These are phyloP conservation scores for Xyliphius kryptos DNA, from an alignment of 2,113 vertebrate species.

Conservation along the genomic window DNA sequence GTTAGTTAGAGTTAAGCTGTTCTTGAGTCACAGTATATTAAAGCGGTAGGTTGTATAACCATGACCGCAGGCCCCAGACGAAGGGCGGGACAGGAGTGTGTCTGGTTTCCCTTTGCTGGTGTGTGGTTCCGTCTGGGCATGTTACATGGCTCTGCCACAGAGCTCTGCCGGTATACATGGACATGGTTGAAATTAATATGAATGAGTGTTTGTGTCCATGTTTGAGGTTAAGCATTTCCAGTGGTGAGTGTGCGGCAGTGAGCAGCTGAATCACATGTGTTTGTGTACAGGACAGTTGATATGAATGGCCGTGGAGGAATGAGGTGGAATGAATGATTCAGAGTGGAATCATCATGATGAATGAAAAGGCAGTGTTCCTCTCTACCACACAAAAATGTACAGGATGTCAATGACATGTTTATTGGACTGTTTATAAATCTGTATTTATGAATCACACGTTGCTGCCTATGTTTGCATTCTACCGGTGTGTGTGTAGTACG, in stretches of 20 bases:
- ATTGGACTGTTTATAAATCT: too few relatives aligned
- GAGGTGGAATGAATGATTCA: constrained; percentile 32
- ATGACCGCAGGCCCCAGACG: constrained; percentile 2
- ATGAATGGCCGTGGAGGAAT: constrained; percentile 1
- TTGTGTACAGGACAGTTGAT: constrained; percentile 13
- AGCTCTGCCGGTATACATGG: constrained; percentile 7
- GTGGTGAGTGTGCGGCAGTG: background rate
- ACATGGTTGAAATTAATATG: background rate
- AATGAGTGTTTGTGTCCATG: background rate
- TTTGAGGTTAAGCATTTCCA: constrained; percentile 5
- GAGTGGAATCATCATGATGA: constrained; percentile 21
- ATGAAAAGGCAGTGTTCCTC: constrained; percentile 3
- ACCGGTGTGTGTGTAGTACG: too few relatives aligned
- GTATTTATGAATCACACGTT: too few relatives aligned
- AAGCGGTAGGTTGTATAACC: constrained; percentile 26
- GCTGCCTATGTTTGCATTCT: too few relatives aligned
- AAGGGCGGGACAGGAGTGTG: constrained; percentile 16
- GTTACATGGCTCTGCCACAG: background rate
- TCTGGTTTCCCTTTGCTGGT: constrained; percentile 38
- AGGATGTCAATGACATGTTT: too few relatives aligned
- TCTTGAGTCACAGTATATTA: constrained; percentile 38
- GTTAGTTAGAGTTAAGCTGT: too few relatives aligned
- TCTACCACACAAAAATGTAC: constrained; percentile 8
- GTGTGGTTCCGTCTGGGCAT: constrained; percentile 9
- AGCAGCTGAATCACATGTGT: constrained; percentile 17